Evolutionary conservation across 2,797 vertebrate species (phyloP).

Genomic region (Chelonia mydas): DNA sequence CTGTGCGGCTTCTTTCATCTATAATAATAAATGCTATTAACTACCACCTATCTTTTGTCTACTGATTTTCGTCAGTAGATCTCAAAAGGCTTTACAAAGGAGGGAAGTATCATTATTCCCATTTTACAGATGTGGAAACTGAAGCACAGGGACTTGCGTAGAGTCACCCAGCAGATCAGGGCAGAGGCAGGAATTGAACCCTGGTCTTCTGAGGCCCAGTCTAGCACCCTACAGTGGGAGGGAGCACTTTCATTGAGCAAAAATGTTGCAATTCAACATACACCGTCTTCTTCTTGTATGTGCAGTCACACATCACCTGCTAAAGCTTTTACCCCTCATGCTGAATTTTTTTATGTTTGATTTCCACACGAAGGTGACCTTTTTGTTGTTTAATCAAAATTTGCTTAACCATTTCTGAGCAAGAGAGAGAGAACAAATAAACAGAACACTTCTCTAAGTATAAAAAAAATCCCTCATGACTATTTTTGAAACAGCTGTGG

Average conservation of each 20-base stretch:
- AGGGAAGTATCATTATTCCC: not conserved
- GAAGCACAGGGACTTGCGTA: not conserved
- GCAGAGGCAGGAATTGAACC: not conserved
- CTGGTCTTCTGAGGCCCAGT: not conserved
- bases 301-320: no score
- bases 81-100: not conserved
- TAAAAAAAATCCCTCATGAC: not conserved
- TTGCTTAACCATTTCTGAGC: rapidly evolving
- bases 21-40: not conserved
- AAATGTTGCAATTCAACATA: not conserved
- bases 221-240: not conserved
- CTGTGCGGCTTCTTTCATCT: not conserved
- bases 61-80: not conserved
- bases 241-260: not conserved
- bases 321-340: not conserved
- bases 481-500: not conserved
- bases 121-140: not conserved
- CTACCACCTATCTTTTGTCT: not conserved
- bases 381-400: not conserved
- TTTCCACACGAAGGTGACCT: not conserved
- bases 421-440: not conserved
- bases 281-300: not conserved
- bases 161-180: not conserved
- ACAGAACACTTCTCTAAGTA: rapidly evolving
- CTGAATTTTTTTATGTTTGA: not conserved